Evolutionary conservation across 2,113 vertebrate species (phyloP).

Genomic region (Tretioscincus oriximinensis): DNA sequence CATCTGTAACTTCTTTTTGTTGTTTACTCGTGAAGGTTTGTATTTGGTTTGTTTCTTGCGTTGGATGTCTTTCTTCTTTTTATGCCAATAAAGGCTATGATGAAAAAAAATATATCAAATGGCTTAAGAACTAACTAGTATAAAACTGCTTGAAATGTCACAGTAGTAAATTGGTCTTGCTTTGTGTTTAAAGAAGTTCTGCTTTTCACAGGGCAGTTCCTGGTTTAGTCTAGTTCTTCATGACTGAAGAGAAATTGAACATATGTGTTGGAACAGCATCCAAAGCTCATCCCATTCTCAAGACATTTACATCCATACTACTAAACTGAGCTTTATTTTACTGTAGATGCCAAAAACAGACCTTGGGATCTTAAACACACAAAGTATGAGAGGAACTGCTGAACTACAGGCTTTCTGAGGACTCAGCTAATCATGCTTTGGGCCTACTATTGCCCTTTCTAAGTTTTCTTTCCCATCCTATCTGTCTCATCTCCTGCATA

Average conservation of each 20-base stretch:
- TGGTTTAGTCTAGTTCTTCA: no score
- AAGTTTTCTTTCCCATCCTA: conserved; percentile 12
- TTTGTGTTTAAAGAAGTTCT: no score
- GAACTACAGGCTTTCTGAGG: not conserved
- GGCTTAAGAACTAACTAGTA: no score
- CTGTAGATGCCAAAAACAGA: not conserved
- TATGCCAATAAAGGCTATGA: no score
- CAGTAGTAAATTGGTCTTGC: no score
- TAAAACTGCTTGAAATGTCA: no score
- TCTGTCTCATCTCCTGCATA: conserved; percentile 8
- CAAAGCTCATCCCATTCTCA: not conserved
- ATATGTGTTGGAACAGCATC: not conserved
- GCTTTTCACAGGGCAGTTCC: no score
- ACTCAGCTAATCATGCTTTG: not conserved
- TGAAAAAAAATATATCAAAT: no score
- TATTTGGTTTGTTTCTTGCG: no score
- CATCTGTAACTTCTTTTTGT: no score
- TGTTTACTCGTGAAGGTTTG: no score
- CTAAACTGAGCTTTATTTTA: not conserved
- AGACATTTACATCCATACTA: not conserved
- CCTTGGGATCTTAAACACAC: not conserved
- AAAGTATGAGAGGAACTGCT: not conserved
- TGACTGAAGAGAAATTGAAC: not conserved
- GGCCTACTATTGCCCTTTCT: not conserved
- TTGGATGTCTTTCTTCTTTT: no score